Evolutionary conservation across 92 coral and sea anemone species (phyloP).

Genomic region (Ricordea florida): DNA sequence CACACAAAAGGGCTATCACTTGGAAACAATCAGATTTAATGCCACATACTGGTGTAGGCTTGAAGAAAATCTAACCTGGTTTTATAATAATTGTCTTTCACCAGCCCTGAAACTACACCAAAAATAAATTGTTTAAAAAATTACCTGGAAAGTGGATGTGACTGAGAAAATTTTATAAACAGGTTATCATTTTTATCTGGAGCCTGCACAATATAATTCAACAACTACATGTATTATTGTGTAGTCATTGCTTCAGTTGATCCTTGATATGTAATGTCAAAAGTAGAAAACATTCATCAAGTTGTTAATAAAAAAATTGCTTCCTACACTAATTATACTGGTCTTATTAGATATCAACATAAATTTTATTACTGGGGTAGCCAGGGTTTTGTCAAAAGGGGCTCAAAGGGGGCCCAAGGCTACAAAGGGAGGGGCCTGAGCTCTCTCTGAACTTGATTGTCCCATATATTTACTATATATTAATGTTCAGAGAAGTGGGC

Average conservation of each 20-base stretch:
- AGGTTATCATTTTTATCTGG: neutral
- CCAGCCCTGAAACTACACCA: conserved; percentile 12
- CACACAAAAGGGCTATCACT: conserved; percentile 35
- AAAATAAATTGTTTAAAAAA: neutral
- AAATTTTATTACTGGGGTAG: conserved; percentile 23
- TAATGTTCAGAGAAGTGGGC: too few relatives aligned
- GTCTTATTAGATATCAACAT: neutral
- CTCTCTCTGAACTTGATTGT: conserved; percentile 32
- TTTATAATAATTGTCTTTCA: conserved; percentile 9
- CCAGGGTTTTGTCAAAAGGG: conserved; percentile 29
- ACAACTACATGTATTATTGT: neutral
- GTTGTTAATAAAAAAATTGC: conserved; percentile 1
- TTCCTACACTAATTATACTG: neutral
- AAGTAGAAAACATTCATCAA: conserved; percentile 4
- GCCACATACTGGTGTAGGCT: conserved; percentile 40
- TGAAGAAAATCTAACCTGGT: neutral
- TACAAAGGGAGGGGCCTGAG: conserved; percentile 12
- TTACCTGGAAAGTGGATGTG: neutral
- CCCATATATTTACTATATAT: conserved; percentile 13
- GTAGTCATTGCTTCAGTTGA: neutral
- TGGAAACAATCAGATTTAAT: conserved; percentile 31
- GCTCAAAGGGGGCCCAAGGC: conserved; percentile 20
- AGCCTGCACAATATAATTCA: neutral
- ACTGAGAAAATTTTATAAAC: neutral
- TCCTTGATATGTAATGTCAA: conserved; percentile 1